These are phyloP conservation scores for Dunckerocampus dactyliophorus DNA, from an alignment of 2,113 vertebrate genomes.

Conservation along the genomic window DNA sequence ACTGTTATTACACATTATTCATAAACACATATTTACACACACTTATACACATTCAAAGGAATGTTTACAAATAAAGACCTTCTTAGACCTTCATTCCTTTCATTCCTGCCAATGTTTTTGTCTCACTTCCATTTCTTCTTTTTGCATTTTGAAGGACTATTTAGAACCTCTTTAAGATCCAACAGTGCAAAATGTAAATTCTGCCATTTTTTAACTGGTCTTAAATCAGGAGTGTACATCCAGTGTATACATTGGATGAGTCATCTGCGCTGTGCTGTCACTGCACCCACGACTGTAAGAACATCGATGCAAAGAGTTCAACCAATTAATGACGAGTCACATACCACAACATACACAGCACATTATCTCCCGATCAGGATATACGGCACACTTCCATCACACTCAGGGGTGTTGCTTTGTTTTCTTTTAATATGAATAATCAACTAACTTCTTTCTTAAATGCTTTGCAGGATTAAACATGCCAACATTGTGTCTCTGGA, in stretches of 20 bases:
- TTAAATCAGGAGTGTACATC: background rate
- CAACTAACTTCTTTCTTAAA: background rate
- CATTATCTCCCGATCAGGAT: background rate
- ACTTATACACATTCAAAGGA: too few relatives aligned
- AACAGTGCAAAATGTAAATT: too few relatives aligned
- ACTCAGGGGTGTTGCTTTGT: background rate
- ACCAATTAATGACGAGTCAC: conserved; percentile 40
- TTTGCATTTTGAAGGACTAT: too few relatives aligned
- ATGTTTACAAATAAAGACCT: too few relatives aligned
- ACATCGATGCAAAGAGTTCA: conserved; percentile 43
- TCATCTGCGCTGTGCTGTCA: conserved; percentile 39
- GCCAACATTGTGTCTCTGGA: conserved; percentile 96
- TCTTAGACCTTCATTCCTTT: too few relatives aligned
- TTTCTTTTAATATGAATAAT: background rate
- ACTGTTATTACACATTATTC: too few relatives aligned
- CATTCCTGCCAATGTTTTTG: too few relatives aligned
- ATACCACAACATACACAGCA: conserved; percentile 5
- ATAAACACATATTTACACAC: too few relatives aligned
- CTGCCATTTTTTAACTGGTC: too few relatives aligned
- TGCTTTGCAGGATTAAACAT: conserved; percentile 86
- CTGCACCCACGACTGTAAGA: conserved; percentile 35
- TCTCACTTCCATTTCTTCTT: too few relatives aligned
- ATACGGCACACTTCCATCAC: too few relatives aligned
- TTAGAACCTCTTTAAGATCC: too few relatives aligned
- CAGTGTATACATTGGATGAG: conserved; percentile 23